Percentiles rank a stretch among this genome's conserved stretches.
These are phyloP conservation scores for Fregata magnificens DNA, from an alignment of 2,113 vertebrate species.

Conservation along the genomic window DNA sequence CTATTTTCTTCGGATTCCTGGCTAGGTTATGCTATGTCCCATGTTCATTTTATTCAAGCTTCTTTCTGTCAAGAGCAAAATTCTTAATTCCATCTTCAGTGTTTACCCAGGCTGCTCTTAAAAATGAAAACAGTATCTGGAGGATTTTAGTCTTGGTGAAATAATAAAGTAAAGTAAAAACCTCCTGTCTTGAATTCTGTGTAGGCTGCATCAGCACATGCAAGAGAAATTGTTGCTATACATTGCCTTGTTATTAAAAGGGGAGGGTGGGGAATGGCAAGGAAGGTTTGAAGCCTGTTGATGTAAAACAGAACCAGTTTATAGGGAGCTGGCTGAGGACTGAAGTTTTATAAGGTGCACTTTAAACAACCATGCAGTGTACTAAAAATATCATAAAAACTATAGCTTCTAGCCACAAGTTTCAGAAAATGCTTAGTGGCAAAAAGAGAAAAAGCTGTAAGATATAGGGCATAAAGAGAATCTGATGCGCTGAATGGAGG, in stretches of 20 bases:
- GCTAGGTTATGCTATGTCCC: not conserved
- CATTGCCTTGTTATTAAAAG: conserved; percentile 55
- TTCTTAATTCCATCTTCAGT: conserved; percentile 60
- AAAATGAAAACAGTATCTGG: conserved; percentile 61
- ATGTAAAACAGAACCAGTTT: conserved; percentile 62
- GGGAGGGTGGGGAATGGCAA: conserved; percentile 1
- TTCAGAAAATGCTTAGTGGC: conserved; percentile 59
- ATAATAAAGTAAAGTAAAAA: conserved; percentile 61
- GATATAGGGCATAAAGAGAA: conserved; percentile 21
- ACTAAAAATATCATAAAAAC: conserved; percentile 63
- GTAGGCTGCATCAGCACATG: conserved; percentile 39
- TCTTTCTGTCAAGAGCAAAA: conserved; percentile 46
- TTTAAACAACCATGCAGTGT: conserved; percentile 57
- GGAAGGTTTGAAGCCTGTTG: conserved; percentile 31
- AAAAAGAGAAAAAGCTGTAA: conserved; percentile 34
- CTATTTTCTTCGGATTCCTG: not conserved
- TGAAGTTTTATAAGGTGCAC: conserved; percentile 64
- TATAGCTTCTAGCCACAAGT: conserved; percentile 51
- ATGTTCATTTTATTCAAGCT: conserved; percentile 25
- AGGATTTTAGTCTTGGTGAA: conserved; percentile 56
- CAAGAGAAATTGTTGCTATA: conserved; percentile 37
- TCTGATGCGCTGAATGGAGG: not conserved
- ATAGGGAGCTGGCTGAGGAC: conserved; percentile 56
- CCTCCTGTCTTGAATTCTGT: conserved; percentile 58
- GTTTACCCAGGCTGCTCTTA: conserved; percentile 60